A percentile compares a stretch with the other conserved stretches of the same genome.
Conservation (phyloP, 2,797 vertebrate species). For the Cichlasoma orientale region DNA sequence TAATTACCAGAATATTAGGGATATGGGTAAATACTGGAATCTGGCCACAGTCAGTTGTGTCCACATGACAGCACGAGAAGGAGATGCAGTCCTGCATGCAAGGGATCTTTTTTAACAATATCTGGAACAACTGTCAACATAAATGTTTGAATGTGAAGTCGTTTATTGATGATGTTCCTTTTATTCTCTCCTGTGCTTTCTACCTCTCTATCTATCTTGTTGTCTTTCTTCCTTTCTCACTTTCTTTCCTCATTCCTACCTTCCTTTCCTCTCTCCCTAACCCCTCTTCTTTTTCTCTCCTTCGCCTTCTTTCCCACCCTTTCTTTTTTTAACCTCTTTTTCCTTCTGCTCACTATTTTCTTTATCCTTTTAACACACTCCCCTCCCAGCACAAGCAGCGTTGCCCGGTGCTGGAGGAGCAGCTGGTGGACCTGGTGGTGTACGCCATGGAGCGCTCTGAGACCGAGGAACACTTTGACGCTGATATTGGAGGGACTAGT, state of each 20-base stretch:
- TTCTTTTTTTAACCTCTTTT: conserved; percentile 29
- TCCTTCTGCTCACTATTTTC: conserved; percentile 15
- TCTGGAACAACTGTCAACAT: background rate
- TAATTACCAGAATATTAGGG: background rate
- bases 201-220: conserved; percentile 4
- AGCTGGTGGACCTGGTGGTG: conserved; percentile 98
- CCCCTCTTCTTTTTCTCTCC: conserved; percentile 2
- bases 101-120: conserved; percentile 5
- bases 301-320: background rate
- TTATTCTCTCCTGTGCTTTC: background rate
- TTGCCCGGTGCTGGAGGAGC: conserved; percentile 98
- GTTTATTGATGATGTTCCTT: background rate
- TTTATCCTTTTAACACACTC: conserved; percentile 49
- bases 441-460: conserved; percentile 99
- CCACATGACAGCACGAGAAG: conserved; percentile 37
- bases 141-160: conserved; percentile 13
- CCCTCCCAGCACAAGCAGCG: conserved; percentile 95
- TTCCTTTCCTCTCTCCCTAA: background rate
- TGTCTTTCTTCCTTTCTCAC: background rate
- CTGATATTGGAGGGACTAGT: conserved; percentile 95
- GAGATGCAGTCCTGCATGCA: conserved; percentile 39
- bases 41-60: background rate
- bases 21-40: conserved; percentile 1
- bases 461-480: conserved; percentile 92
- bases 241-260: conserved; percentile 1